A percentile compares a stretch with the other conserved stretches of the same genome.
Evolutionary conservation across 2,888 invertebrate species (phyloP).

Genomic region (Brachypalpus laphriformis): DNA sequence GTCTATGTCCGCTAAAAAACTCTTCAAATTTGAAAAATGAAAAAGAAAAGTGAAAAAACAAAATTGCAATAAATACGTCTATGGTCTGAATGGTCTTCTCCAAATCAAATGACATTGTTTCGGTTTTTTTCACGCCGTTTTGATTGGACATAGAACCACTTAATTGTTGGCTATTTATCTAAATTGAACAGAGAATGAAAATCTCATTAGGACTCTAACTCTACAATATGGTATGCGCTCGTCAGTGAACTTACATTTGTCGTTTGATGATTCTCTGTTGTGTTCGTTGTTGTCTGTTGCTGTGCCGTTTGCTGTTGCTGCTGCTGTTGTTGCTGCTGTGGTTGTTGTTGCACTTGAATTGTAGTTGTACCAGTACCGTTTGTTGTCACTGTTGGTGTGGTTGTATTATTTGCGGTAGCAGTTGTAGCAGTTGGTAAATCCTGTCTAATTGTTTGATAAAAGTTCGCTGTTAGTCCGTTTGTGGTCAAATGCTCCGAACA

Average conservation of each 20-base stretch:
- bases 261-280: constrained; percentile 81
- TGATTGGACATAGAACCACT: constrained; percentile 75
- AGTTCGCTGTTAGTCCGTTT: constrained; percentile 78
- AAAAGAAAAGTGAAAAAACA: constrained; percentile 52
- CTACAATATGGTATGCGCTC: background rate
- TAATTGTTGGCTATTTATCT: constrained; percentile 74
- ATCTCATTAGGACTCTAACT: constrained; percentile 60
- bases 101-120: constrained; percentile 80
- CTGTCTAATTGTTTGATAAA: constrained; percentile 81
- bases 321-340: constrained; percentile 65
- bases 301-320: constrained; percentile 76
- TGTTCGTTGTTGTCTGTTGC: constrained; percentile 78
- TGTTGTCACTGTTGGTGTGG: constrained; percentile 76
- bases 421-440: constrained; percentile 76
- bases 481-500: constrained; percentile 83
- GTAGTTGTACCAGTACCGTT: constrained; percentile 75
- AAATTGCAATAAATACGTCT: constrained; percentile 77
- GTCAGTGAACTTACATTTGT: constrained; percentile 75
- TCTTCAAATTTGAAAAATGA: background rate
- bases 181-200: constrained; percentile 64
- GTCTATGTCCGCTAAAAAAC: background rate
- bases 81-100: constrained; percentile 80
- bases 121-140: constrained; percentile 78
- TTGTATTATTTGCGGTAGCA: constrained; percentile 77
- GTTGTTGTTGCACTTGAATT: constrained; percentile 74